These are phyloP conservation scores for Drosophila anomalata DNA, from an alignment of 2,888 invertebrate genomes.

Conservation along the genomic window DNA sequence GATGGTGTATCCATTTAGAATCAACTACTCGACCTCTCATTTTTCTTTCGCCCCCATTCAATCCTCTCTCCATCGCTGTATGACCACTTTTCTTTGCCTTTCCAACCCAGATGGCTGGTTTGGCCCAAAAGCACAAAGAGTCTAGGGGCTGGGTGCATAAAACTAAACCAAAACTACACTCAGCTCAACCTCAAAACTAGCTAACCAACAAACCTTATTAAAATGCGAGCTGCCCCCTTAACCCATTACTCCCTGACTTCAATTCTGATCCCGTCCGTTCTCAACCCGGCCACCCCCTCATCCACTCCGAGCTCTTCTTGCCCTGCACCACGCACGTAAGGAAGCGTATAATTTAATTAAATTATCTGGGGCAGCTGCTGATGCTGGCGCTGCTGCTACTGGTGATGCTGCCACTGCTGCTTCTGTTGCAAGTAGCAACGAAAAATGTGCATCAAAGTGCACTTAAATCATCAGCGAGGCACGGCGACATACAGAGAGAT, in stretches of 20 bases:
- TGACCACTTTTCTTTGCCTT: conserved; percentile 27
- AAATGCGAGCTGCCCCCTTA: conserved; percentile 60
- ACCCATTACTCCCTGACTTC: conserved; percentile 48
- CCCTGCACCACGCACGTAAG: conserved; percentile 58
- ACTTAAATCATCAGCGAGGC: conserved; percentile 79
- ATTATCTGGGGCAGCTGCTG: conserved; percentile 75
- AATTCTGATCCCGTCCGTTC: conserved; percentile 9
- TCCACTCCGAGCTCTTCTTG: conserved; percentile 4
- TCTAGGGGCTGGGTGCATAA: conserved; percentile 57
- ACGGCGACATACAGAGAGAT: conserved; percentile 71
- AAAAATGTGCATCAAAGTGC: conserved; percentile 80
- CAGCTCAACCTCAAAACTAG: conserved; percentile 78
- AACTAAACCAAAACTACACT: conserved; percentile 75
- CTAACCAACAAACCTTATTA: conserved; percentile 79
- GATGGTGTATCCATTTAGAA: conserved; percentile 2
- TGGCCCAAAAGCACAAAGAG: conserved; percentile 38
- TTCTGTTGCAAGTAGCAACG: conserved; percentile 63
- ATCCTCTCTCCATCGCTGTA: neutral
- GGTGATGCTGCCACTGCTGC: conserved; percentile 17
- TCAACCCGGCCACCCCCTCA: conserved; percentile 12
- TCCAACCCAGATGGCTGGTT: conserved; percentile 42
- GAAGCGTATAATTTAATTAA: conserved; percentile 79
- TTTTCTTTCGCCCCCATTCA: neutral
- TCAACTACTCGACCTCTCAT: neutral
- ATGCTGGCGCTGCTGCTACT: conserved; percentile 27